These are phyloP conservation scores for Patella caerulea DNA, from an alignment of 2,888 invertebrate genomes.

Conservation along the genomic window DNA sequence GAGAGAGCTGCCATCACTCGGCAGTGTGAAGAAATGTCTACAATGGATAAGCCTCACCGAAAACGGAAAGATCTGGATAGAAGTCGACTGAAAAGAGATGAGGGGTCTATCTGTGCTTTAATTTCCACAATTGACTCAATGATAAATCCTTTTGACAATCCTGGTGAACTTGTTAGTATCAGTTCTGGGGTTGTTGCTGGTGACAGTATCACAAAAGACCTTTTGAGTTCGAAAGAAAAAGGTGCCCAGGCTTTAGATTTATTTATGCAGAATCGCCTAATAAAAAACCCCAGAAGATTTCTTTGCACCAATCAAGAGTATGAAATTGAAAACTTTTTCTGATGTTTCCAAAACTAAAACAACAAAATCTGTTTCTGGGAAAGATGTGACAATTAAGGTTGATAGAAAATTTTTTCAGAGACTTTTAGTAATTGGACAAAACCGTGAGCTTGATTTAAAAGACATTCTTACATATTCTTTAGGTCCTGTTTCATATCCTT, in stretches of 20 bases:
- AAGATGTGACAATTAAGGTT: neutral
- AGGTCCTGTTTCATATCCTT: neutral
- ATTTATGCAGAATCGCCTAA: neutral
- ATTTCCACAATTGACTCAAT: constrained; percentile 9
- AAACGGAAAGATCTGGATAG: neutral
- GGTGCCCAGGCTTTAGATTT: neutral
- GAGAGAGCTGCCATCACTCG: constrained; percentile 17
- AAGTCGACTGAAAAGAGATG: neutral
- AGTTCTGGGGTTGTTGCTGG: constrained; percentile 6
- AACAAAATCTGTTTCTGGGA: neutral
- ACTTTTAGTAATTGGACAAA: neutral
- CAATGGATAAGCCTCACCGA: neutral
- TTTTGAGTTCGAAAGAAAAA: neutral
- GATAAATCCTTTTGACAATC: neutral
- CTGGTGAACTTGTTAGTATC: constrained; percentile 1
- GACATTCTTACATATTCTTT: neutral
- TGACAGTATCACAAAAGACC: neutral
- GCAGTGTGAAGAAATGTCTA: constrained; percentile 18
- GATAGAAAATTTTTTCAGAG: neutral
- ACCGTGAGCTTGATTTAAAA: neutral
- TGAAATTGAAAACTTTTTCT: constrained; percentile 16
- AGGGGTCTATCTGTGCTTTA: neutral
- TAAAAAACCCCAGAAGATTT: constrained; percentile 9
- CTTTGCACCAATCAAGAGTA: neutral
- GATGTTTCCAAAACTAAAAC: neutral